These are phyloP conservation scores for Saimiri boliviensis DNA, from an alignment of 2,113 vertebrate genomes.

Conservation along the genomic window DNA sequence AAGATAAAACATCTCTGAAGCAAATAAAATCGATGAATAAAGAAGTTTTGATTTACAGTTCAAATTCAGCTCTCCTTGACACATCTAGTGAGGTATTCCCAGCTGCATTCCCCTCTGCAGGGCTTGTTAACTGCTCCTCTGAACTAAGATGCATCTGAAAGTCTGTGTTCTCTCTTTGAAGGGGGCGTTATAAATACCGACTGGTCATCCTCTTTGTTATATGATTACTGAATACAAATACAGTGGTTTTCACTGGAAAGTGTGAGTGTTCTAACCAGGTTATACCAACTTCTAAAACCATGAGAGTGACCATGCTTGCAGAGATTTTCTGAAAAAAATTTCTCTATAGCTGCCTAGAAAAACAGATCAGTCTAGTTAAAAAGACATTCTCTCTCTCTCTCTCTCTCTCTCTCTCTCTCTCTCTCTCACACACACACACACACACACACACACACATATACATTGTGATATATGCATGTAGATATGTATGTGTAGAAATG, in stretches of 20 bases:
- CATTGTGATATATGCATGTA: background rate
- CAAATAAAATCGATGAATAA: constrained; percentile 18
- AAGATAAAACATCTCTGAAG: constrained; percentile 40
- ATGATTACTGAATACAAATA: background rate
- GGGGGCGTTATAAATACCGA: background rate
- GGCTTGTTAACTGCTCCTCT: background rate
- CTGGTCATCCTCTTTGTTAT: background rate
- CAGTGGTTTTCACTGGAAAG: background rate
- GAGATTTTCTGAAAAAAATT: background rate
- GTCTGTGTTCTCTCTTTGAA: constrained; percentile 3
- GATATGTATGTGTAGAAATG: background rate
- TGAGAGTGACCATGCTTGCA: background rate
- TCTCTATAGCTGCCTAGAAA: background rate
- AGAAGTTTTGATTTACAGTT: constrained; percentile 25
- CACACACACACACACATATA: background rate
- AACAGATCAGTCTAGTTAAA: background rate
- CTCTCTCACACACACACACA: background rate
- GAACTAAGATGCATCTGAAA: background rate
- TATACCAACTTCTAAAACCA: constrained; percentile 5
- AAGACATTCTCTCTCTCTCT: too few species aligned
- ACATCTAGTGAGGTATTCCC: background rate
- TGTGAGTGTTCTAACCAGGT: background rate
- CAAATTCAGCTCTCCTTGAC: constrained; percentile 3
- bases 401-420: too few species aligned
- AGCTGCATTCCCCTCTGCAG: background rate